Evolutionary conservation across 2,888 invertebrate genomes (phyloP).

Genomic region (Aspidiotus rigidus): DNA sequence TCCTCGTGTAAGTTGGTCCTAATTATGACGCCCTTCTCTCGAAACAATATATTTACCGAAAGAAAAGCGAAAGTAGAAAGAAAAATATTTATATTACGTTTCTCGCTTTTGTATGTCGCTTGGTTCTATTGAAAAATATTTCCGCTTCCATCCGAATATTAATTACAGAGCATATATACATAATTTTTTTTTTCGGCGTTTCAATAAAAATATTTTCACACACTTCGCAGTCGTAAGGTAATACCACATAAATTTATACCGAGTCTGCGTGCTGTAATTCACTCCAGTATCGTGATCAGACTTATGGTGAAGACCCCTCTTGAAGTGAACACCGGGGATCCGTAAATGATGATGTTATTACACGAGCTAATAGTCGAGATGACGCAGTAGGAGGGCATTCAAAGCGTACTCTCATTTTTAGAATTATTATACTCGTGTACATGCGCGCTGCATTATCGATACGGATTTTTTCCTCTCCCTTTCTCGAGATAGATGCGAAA

Average conservation of each 20-base stretch:
- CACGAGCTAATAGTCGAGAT: constrained; percentile 32
- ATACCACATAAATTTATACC: constrained; percentile 14
- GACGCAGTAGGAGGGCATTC: constrained; percentile 24
- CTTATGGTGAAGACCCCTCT: constrained; percentile 31
- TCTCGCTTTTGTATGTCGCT: no score
- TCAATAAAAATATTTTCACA: constrained; percentile 26
- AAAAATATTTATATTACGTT: no score
- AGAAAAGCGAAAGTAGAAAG: no score
- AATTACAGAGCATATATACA: background rate
- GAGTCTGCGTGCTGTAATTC: constrained; percentile 17
- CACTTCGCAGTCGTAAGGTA: constrained; percentile 14
- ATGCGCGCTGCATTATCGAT: no score
- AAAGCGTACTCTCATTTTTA: constrained; percentile 16
- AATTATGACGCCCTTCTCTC: no score
- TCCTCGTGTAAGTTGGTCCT: no score
- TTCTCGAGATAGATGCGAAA: no score
- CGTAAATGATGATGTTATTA: constrained; percentile 34
- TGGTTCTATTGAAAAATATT: no score
- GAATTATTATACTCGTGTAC: background rate
- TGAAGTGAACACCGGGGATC: constrained; percentile 24
- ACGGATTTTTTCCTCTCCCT: no score
- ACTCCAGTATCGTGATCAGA: constrained; percentile 25
- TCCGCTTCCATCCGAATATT: no score
- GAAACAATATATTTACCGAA: no score
- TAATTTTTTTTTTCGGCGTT: constrained; percentile 2